Evolutionary conservation across 2,888 invertebrate species (phyloP), one percentile per base, ranked within the genome.

Genomic region (Phyllotreta striolata): DNA sequence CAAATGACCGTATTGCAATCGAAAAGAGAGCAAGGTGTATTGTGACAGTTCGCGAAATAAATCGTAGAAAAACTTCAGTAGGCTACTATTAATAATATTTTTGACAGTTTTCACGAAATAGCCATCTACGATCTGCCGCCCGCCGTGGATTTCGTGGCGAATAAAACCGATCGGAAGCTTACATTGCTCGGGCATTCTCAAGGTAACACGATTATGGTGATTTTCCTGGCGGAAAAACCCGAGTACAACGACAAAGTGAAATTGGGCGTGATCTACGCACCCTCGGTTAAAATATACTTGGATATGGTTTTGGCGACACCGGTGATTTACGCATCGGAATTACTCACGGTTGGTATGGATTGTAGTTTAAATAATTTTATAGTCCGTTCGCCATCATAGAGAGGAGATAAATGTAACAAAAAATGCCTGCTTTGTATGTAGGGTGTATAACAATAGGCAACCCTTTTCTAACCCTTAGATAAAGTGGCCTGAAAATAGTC

Each of bases 141-240:
- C 0, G 89, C 88, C 82, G 88, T 96, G 54, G 90, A 95, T 76
- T 87, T 89, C 73, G 84, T 89, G 24, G 78, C 89, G 1, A 71
- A 77, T 0, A 60, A 71, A 1, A 90, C 92, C 0, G 84, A 85
- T 0, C 82, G 84, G 24, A 69, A 84, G 0, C 82, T 87, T 46
- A 89, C 89, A 72, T 93, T 92, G 76, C 81, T 92, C 0, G 95
- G 94, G 0, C 92, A 93, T 77, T 94, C 92, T 0, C 88, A 88
- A 78, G 93, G 92, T 1, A 87, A 88, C 0, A 89, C 89, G 0
- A 74, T 83, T 1, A 89, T 89, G 76, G 90, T 85, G 74, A 87
- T 89, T 0, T 84, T 89, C 87, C 82, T 83, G 10, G 84, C 87
- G 0, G 82, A 86, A 57, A 80, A 81, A n/a, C 88, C 90, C 0